Conservation (phyloP, 2,113 vertebrate genomes). For the Empidonax alnorum region DNA sequence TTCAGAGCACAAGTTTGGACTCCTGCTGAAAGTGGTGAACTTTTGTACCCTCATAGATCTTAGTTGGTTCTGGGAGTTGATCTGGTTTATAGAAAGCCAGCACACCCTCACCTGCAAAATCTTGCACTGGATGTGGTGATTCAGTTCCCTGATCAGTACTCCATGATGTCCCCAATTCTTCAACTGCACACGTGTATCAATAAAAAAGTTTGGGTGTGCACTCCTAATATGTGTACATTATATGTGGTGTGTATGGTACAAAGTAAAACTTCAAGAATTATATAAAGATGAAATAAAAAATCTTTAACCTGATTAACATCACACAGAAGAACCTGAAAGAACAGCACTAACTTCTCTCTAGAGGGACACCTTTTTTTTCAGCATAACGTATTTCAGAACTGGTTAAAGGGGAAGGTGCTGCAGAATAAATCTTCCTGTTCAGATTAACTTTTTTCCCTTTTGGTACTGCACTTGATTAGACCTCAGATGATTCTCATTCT, state of each 20-base stretch:
- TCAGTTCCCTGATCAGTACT: not conserved
- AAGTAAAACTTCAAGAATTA: not conserved
- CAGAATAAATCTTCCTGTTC: not conserved
- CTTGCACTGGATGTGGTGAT: not conserved
- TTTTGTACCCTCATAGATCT: not conserved
- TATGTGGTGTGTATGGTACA: rapidly evolving
- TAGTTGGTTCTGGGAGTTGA: not conserved
- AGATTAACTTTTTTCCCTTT: not conserved
- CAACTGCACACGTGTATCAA: rapidly evolving
- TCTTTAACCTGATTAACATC: not conserved
- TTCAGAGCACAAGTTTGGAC: not conserved
- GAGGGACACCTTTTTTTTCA: not conserved
- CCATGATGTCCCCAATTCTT: not conserved
- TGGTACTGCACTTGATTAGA: not conserved
- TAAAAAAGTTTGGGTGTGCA: rapidly evolving
- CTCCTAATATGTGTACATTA: rapidly evolving
- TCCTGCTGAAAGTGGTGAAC: not conserved
- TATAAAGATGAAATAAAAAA: not conserved
- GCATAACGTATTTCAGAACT: not conserved
- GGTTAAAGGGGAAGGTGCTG: not conserved
- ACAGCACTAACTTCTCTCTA: not conserved
- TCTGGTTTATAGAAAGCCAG: not conserved
- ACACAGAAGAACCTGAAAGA: not conserved
- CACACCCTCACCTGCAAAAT: not conserved
- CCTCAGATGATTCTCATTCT: not conserved